Base-by-base conservation (phyloP, 2,113 vertebrate species). In the Callorhinus ursinus region DNA sequence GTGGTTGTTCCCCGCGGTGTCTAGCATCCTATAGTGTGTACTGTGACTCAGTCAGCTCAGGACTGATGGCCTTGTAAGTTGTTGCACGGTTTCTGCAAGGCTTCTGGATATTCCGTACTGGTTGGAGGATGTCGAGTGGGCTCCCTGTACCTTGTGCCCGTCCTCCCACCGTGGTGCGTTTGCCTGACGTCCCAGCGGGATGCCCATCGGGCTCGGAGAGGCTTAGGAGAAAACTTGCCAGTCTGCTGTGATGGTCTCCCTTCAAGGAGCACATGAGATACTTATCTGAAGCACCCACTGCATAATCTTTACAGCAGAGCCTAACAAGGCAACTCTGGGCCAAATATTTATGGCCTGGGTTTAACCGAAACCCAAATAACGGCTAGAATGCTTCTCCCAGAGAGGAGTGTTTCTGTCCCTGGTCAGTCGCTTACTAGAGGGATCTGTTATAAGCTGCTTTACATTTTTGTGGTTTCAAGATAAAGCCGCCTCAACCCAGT, bases 401-500 rank as follows among this genome's bases (percentile, higher is more conserved):
- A 91, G n/a, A 79, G 57, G 95, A 92, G 7, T 51, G n/a, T 42
- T 80, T 67, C 53, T 82, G 26, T 90, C 59, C 76, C 90, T 91
- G 46, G 39, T 39, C 16, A 72, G 9, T 76, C 93, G 65, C 95
- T 83, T 94, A 93, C 93, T 72, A 85, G 83, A 92, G 42, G 82
- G 76, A 80, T 65, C 39, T 91, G 8, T 42, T 46, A 57, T 53
- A 94, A 88, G 74, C 65, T 94, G 16, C 71, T 90, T 97, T 57
- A 96, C n/a, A 69, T 93, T 95, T 97, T 97, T 97, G 61, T 97
- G 94, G 93, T 87, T 95, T 97, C 93, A 92, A 83, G 76, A 88
- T 96, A 95, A 98, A 91, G 86, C 74, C 76, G 71, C 39, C 90
- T 85, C 84, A 74, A 95, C 59, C 46, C 55, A 77, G 71, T 84